Base-by-base conservation (phyloP, 2,888 invertebrate species). In the Petrolisthes manimaculis region DNA sequence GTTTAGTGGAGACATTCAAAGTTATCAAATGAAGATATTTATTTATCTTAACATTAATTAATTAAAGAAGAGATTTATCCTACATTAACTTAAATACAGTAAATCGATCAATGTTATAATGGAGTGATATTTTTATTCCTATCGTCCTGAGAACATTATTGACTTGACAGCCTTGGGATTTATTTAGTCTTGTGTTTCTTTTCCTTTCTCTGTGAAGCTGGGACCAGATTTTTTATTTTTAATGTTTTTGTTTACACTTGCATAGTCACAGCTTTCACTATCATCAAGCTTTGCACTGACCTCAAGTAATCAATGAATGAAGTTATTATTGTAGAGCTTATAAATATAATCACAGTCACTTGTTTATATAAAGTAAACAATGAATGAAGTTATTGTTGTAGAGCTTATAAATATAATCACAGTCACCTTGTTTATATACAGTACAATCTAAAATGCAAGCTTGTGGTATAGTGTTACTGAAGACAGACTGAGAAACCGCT, bases 401-500 rank as follows among this genome's bases (percentile, higher is more conserved):
- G 14, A 53, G 5, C 55, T 83, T 6, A 74, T 71, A 37, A 37
- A 2, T 37, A 37, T 37, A 37, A 37, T 37, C 37, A 56, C 9
- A 14, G 51, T 51, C 74, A 61, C 18, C n/a, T 37, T 9, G 8
- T 67, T n/a, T 21, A n/a, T n/a, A n/a, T n/a, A n/a, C n/a, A n/a
- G n/a, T n/a, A n/a, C n/a, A n/a, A n/a, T n/a, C n/a, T n/a, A n/a
- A n/a, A n/a, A 74, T 74, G 74, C 21, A 24, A 84, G 67, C 61
- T 67, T 84, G n/a, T 37, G 67, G 51, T 67, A 67, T 75, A 77
- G 84, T 78, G 67, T 81, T 78, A 84, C 87, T 88, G 84, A 67
- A 67, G 79, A 83, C 79, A 37, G 55, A 67, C 88, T 82, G 77
- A 88, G 55, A 79, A 37, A 88, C 83, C 80, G 88, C 88, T 88